These are phyloP conservation scores for Atta texana DNA, from an alignment of 1,140 invertebrate species.

Conservation along the genomic window DNA sequence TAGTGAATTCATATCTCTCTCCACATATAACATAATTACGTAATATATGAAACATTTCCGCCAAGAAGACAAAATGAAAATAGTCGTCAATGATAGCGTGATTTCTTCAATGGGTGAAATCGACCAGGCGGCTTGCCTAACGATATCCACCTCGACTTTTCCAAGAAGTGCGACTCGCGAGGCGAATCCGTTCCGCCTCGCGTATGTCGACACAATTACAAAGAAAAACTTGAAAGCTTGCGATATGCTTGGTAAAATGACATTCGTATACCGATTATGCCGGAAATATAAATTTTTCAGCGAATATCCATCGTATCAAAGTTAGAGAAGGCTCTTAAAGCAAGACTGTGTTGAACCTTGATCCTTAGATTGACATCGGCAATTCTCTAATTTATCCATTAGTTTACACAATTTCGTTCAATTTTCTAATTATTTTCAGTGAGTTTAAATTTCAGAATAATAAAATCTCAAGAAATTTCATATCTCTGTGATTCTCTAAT, in stretches of 20 bases:
- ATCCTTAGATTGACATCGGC: not conserved
- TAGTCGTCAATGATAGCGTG: not conserved
- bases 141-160: conserved; percentile 20
- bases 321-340: not conserved
- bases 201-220: not conserved
- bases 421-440: not conserved
- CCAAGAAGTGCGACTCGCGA: not conserved
- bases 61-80: not conserved
- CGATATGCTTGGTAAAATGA: conserved; percentile 9
- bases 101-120: conserved; percentile 52
- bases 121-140: conserved; percentile 12
- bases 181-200: conserved; percentile 20
- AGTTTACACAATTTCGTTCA: not conserved
- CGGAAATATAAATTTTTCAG: conserved; percentile 14
- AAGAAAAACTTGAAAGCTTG: conserved; percentile 31
- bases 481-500: not conserved
- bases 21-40: conserved; percentile 11
- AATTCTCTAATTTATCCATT: not conserved
- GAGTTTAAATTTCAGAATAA: not conserved
- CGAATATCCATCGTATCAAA: not conserved
- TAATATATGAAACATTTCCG: conserved; percentile 23
- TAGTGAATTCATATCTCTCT: not conserved
- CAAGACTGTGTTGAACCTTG: no score
- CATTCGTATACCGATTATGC: not conserved
- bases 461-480: not conserved